Evolutionary conservation across 2,797 vertebrate genomes (phyloP), one percentile per base, ranked within the genome.

Genomic region (Ciconia nigra): DNA sequence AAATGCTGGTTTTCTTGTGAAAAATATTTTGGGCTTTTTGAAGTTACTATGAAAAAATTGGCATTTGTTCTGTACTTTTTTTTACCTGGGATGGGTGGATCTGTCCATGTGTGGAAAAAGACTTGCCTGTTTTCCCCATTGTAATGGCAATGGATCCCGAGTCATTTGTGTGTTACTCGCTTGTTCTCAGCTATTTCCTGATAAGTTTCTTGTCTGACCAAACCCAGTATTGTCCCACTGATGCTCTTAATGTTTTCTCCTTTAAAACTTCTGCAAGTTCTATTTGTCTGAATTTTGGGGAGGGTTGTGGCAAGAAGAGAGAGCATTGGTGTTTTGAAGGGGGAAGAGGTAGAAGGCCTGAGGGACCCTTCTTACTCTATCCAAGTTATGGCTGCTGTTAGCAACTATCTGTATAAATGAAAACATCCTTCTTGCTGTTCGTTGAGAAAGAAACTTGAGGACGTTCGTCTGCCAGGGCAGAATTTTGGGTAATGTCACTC

Each of bases 171-270:
- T 5, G 3, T 76, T 91, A 47, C 29, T 54, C 0, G 18, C 57
- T 74, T 90, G 54, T 81, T 93, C 94, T 93, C 58, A 44, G 83
- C 87, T 94, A n/a, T 94, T 96, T 93, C 94, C 89, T 94, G 90
- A 72, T 81, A 33, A 0, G 16, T 80, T 92, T 93, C 55, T 87
- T 1, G 24, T 66, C 73, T 81, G 74, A 72, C 79, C 77, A 79
- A 93, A 90, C 71, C 65, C 49, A 62, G 37, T 59, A 63, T 85
- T 95, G 83, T 96, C 79, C 73, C 46, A 58, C 33, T 65, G 66
- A 79, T 87, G 63, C 21, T 89, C 31, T 83, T 83, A 12, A 42
- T 31, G 51, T 61, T 91, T 96, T 81, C 35, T 84, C 31, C 66
- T 77, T 73, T 82, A 54, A 73, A 73, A 71, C 29, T 35, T 51